phyloP scores from a whole-genome alignment of 2,113 vertebrate species.

The Phrynocephalus versicolor region DNA sequence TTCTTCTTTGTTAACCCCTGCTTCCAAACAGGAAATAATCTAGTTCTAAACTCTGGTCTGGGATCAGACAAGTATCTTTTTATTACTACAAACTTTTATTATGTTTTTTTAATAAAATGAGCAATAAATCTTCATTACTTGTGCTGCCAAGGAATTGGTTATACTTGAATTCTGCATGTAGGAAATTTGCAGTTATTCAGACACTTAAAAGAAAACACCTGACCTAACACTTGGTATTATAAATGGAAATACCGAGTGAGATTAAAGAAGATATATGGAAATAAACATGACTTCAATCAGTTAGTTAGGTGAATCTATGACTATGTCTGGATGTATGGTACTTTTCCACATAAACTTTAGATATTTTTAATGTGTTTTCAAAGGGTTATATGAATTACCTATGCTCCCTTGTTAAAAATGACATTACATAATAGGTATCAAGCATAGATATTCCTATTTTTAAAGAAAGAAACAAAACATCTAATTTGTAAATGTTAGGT shows the following conservation, averaged over 20 bases:
- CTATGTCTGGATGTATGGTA: not conserved
- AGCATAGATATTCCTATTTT: not conserved
- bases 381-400: not conserved
- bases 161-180: not conserved
- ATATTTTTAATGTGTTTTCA: not conserved
- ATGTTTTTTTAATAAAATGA: too few species aligned
- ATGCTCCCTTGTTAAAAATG: conserved; percentile 13
- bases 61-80: too few species aligned
- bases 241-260: not conserved
- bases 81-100: too few species aligned
- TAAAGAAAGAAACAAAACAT: conserved; percentile 19
- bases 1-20: too few species aligned
- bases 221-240: not conserved
- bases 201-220: too few species aligned
- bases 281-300: not conserved
- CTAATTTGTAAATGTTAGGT: not conserved
- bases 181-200: not conserved
- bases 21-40: too few species aligned
- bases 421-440: not conserved
- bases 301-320: not conserved
- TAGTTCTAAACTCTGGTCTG: too few species aligned
- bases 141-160: not conserved
- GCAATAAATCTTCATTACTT: too few species aligned
- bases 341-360: not conserved
- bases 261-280: not conserved